A percentile compares a stretch with the other conserved stretches of the same genome.
These are phyloP conservation scores for Rhinopomastus cyanomelas DNA, from an alignment of 2,113 vertebrate genomes.

Conservation along the genomic window DNA sequence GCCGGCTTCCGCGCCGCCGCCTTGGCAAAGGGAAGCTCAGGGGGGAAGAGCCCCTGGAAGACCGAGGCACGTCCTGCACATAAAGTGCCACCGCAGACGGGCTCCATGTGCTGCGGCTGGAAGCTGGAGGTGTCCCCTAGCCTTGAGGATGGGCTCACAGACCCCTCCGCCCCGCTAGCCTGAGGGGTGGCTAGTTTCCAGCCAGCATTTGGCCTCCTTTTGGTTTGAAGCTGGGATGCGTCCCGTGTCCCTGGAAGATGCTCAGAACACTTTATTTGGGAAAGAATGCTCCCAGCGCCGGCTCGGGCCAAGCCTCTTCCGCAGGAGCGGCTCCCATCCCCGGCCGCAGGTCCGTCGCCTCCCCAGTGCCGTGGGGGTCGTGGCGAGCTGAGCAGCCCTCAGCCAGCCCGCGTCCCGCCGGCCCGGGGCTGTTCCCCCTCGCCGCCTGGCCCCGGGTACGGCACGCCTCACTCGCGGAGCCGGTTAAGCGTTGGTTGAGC, in stretches of 20 bases:
- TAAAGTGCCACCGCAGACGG: background rate
- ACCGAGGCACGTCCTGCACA: background rate
- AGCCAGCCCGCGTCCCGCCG: background rate
- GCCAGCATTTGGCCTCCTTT: background rate
- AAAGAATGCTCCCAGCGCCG: constrained; percentile 6
- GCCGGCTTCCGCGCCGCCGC: constrained; percentile 52
- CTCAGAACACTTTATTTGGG: constrained; percentile 54
- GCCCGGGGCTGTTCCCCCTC: background rate
- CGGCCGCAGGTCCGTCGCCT: background rate
- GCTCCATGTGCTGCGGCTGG: background rate
- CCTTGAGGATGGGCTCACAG: background rate
- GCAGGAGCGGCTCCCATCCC: background rate
- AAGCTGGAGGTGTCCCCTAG: background rate
- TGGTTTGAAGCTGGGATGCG: constrained; percentile 13
- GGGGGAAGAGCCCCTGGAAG: background rate
- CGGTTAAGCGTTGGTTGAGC: background rate
- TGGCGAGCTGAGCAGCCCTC: no score
- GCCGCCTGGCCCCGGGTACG: background rate
- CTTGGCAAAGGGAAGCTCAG: background rate
- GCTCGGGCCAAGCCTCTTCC: background rate
- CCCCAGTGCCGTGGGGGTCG: background rate
- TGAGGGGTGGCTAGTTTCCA: no score
- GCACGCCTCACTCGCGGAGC: background rate
- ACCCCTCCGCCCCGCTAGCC: no score
- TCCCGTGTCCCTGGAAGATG: constrained; percentile 45